A percentile compares a stretch with the other conserved stretches of the same genome.
phyloP scores from a whole-genome alignment of 2,888 invertebrate genomes.

The Oscheius sp. region DNA sequence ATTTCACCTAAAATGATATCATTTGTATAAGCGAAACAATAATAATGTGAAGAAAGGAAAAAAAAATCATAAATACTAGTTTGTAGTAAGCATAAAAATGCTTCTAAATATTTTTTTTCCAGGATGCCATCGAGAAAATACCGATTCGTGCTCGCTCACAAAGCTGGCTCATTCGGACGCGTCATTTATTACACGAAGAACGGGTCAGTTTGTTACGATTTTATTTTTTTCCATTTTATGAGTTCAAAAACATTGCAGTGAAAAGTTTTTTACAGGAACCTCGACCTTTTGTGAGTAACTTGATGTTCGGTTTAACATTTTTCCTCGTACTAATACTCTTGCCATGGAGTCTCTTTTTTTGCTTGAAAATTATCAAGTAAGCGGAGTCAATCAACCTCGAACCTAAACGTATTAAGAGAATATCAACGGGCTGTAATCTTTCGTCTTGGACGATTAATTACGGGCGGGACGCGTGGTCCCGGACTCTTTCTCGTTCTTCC shows the following conservation, averaged over 20 bases:
- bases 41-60: background rate
- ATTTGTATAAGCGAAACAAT: no score
- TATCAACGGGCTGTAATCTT: conserved; percentile 86
- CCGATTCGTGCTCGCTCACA: conserved; percentile 69
- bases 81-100: no score
- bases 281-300: conserved; percentile 59
- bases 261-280: conserved; percentile 42
- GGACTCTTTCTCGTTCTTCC: conserved; percentile 93
- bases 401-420: conserved; percentile 61
- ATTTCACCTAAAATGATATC: no score
- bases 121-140: conserved; percentile 69
- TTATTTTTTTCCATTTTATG: background rate
- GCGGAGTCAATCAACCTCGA: conserved; percentile 21
- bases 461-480: conserved; percentile 81
- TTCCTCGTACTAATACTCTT: conserved; percentile 63
- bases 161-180: conserved; percentile 68
- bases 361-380: conserved; percentile 66
- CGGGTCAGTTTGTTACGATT: conserved; percentile 41
- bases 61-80: background rate
- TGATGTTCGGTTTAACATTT: conserved; percentile 62
- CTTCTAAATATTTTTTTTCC: conserved; percentile 33
- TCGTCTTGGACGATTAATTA: conserved; percentile 81
- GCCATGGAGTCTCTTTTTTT: conserved; percentile 68
- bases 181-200: conserved; percentile 67
- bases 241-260: background rate